Conservation (phyloP, 1,140 invertebrate species). For the Trichonephila clavipes region DNA sequence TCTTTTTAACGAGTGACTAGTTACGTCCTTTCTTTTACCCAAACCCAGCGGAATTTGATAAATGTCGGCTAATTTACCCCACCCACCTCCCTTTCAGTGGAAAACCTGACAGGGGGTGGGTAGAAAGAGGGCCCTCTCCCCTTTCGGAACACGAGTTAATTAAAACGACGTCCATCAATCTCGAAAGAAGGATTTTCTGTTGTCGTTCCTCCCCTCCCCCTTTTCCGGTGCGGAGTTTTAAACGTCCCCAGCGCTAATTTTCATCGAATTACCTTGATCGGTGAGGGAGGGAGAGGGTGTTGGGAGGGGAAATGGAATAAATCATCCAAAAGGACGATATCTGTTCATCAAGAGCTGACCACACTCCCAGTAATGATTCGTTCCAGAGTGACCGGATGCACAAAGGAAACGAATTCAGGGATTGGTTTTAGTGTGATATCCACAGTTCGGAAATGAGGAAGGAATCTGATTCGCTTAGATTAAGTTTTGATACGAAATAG, state of each 20-base stretch:
- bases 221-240: background rate
- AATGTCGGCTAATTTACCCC: background rate
- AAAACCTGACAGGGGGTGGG: background rate
- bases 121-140: background rate
- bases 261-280: slow-evolving; percentile 2
- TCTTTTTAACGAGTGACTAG: background rate
- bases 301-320: background rate
- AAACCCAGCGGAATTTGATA: background rate
- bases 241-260: background rate
- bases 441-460: too few species aligned
- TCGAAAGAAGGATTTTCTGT: background rate
- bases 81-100: too few species aligned
- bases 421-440: too few species aligned
- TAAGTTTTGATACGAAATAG: too few species aligned
- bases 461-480: too few species aligned
- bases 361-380: too few species aligned
- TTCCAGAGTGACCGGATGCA: too few species aligned
- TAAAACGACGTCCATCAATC: slow-evolving; percentile 32
- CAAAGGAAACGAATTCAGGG: too few species aligned
- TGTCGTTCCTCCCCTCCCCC: background rate
- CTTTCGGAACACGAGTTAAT: slow-evolving; percentile 11
- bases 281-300: background rate
- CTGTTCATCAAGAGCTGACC: too few species aligned
- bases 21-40: background rate
- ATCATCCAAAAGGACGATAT: background rate